Evolutionary conservation across 2,888 invertebrate genomes (phyloP), one percentile per base, ranked within the genome.

Genomic region (Chloroclystis v-ata): DNA sequence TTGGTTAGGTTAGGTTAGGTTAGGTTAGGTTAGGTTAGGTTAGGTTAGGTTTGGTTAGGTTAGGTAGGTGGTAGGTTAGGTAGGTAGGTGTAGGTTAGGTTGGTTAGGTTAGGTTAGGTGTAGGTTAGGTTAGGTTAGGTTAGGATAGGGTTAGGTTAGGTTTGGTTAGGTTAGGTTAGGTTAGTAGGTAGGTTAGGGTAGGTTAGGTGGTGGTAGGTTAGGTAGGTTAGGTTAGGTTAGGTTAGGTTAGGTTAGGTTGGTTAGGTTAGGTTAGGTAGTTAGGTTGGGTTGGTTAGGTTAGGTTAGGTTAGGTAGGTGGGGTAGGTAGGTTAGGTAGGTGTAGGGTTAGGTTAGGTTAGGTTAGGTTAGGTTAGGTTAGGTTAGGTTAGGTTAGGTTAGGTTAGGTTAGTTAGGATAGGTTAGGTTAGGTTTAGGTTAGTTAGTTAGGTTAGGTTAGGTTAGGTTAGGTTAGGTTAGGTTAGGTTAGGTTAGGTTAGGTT

Each of bases 401-500:
- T 6, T 26, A 9, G 26, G 26, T 26, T 9, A 9, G 26, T 26
- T 6, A 9, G 26, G 26, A 5, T 6, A 9, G 26, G 7, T 6
- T 26, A 9, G 26, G 26, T 26, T 9, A 9, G 26, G 26, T 6
- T 26, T 2, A 8, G 26, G 4, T 26, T 2, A 8, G 26, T 26
- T 6, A 9, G 26, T 9, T 6, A 9, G 26, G 26, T 26, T 6
- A 9, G 26, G 7, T 6, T 9, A 9, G 26, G 26, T 26, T 26
- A 9, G 26, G 26, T 6, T 26, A 9, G 26, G 26, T 6, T 26
- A 9, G 26, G 26, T 6, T 9, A 40, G 49, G 49, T 45, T 45
- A 42, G 49, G 45, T 41, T 49, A 45, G 49, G 49, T 41, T 49
- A 11, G 29, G 29, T n/a, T 29, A 11, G 29, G 29, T 29, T n/a